These are phyloP conservation scores for Oncopodura yosiiana DNA, from an alignment of 1,140 invertebrate genomes.

Conservation along the genomic window DNA sequence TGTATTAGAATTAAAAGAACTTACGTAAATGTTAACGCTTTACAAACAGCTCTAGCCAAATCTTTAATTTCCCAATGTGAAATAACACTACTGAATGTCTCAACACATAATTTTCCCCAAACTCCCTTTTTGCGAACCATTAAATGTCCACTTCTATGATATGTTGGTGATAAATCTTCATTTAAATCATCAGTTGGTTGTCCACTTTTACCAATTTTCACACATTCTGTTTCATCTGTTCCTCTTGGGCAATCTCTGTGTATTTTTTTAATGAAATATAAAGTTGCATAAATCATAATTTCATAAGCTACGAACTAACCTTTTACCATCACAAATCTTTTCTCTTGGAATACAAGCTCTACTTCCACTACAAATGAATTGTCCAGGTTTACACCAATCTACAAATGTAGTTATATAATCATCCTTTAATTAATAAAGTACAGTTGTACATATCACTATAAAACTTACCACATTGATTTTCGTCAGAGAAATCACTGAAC, in stretches of 20 bases:
- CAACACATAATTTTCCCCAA: slow-evolving; percentile 68
- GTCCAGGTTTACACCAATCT: slow-evolving; percentile 64
- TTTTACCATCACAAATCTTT: slow-evolving; percentile 42
- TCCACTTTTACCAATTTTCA: slow-evolving; percentile 41
- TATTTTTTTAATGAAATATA: no score
- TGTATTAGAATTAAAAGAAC: slow-evolving; percentile 31
- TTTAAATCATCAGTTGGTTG: slow-evolving; percentile 39
- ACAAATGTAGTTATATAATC: slow-evolving; percentile 7
- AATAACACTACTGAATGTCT: slow-evolving; percentile 52
- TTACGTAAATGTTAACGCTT: slow-evolving; percentile 65
- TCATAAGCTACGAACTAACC: slow-evolving; percentile 13
- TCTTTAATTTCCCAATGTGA: slow-evolving; percentile 54
- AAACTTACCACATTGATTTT: slow-evolving; percentile 60
- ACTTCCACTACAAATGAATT: slow-evolving; percentile 64
- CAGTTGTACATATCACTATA: not conserved
- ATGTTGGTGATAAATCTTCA: slow-evolving; percentile 29
- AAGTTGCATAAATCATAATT: no score
- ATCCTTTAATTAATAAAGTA: not conserved
- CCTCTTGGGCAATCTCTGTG: slow-evolving; percentile 62
- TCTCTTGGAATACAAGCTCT: slow-evolving; percentile 47
- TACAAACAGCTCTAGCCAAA: slow-evolving; percentile 63
- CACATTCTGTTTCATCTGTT: slow-evolving; percentile 70
- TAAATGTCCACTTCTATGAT: slow-evolving; percentile 24
- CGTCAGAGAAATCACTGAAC: slow-evolving; percentile 59
- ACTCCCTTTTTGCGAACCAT: slow-evolving; percentile 53